A percentile compares a stretch with the other conserved stretches of the same genome.
phyloP scores from a whole-genome alignment of 2,888 invertebrate genomes.

The Eupithecia subfuscata region DNA sequence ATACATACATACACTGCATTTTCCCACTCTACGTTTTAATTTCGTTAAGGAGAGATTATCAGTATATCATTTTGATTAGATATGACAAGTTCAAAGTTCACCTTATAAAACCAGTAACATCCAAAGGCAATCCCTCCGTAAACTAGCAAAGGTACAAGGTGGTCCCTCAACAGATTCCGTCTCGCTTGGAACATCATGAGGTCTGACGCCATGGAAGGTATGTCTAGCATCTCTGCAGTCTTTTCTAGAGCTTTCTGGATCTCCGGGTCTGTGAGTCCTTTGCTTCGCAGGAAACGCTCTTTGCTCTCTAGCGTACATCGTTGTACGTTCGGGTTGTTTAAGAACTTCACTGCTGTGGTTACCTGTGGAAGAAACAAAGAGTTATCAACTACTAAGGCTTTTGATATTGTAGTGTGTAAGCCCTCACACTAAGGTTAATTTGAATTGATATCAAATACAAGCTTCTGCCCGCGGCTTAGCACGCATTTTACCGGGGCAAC shows the following conservation, averaged over 20 bases:
- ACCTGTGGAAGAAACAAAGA: conserved; percentile 81
- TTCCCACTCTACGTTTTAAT: neutral
- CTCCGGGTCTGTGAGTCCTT: conserved; percentile 90
- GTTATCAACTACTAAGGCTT: neutral
- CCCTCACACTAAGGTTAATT: too few relatives aligned
- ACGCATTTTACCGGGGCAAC: too few relatives aligned
- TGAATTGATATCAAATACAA: too few relatives aligned
- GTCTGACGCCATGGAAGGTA: conserved; percentile 72
- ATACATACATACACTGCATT: neutral
- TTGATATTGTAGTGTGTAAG: too few relatives aligned
- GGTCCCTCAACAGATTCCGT: conserved; percentile 85
- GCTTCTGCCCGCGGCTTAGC: too few relatives aligned
- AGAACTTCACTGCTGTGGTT: conserved; percentile 92
- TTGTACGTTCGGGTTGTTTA: conserved; percentile 93
- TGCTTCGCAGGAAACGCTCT: conserved; percentile 89
- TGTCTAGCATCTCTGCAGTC: conserved; percentile 77
- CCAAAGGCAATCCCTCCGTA: conserved; percentile 91
- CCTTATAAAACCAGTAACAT: conserved; percentile 92
- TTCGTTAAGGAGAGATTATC: neutral
- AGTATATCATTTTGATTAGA: neutral
- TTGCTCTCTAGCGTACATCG: conserved; percentile 90
- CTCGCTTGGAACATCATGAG: conserved; percentile 72
- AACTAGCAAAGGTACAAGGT: conserved; percentile 88
- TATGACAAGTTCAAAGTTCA: conserved; percentile 56
- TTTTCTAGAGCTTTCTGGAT: conserved; percentile 89